A percentile compares a stretch with the other conserved stretches of the same genome.
Evolutionary conservation across 2,888 invertebrate genomes (phyloP).

Genomic region (Rhynchonema sp.): DNA sequence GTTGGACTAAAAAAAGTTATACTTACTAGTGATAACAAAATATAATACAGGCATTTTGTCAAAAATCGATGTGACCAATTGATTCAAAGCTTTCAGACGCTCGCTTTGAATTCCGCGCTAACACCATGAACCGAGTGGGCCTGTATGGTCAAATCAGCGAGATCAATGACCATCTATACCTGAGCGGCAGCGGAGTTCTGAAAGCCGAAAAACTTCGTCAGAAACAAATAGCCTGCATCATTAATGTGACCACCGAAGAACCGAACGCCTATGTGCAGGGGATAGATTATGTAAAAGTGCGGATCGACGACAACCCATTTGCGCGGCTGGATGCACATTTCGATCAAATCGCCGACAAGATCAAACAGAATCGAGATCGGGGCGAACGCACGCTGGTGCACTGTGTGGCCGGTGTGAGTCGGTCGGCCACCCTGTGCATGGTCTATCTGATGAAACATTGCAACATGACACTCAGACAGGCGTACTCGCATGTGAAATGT

Average conservation of each 20-base stretch:
- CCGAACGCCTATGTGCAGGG: constrained; percentile 37
- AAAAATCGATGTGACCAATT: no score
- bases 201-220: constrained; percentile 47
- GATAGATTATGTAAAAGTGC: constrained; percentile 31
- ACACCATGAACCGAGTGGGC: background rate
- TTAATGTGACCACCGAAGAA: constrained; percentile 62
- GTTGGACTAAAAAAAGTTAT: no score
- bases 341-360: constrained; percentile 37
- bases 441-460: constrained; percentile 70
- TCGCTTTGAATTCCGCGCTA: background rate
- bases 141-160: constrained; percentile 25
- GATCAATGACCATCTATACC: constrained; percentile 50
- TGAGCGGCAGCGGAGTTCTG: constrained; percentile 58
- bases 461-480: constrained; percentile 45
- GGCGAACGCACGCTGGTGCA: constrained; percentile 56
- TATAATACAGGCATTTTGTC: no score
- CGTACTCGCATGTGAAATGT: constrained; percentile 33
- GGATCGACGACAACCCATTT: constrained; percentile 51
- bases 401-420: constrained; percentile 71
- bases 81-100: no score
- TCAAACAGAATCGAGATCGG: constrained; percentile 16
- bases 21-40: no score
- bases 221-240: constrained; percentile 49
- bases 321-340: constrained; percentile 53
- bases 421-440: constrained; percentile 62